Evolutionary conservation across 2,797 vertebrate species (phyloP), one percentile per base, ranked within the genome.

Genomic region (Acipenser transmontanus): DNA sequence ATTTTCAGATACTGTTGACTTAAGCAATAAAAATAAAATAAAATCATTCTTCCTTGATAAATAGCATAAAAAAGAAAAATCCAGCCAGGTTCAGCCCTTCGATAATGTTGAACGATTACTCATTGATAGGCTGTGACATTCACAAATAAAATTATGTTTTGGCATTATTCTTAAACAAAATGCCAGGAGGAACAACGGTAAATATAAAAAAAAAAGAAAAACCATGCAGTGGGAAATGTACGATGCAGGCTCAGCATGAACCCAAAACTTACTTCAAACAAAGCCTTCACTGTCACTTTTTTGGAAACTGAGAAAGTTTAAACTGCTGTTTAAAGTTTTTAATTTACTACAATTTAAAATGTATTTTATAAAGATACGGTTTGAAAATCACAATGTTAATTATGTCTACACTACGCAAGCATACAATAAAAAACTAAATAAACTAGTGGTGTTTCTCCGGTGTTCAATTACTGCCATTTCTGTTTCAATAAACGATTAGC

Each of bases 1-100:
- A 70, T 79, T 74, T 73, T 74, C 69, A 77, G 71, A 77, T 69
- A 63, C 54, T 72, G 70, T 78, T 76, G 74, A 80, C 0, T 3
- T 59, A 73, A 76, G 65, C 60, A 79, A 68, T 75, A 76, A 71
- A 71, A 65, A 69, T 59, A 72, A 69, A 69, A 70, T 66, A 67
- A 70, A 66, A 73, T 20, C 47, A 64, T 1, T 20, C 59, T 70
- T 73, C 71, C 66, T 4, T 70, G 59, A 76, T 72, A 75, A 78
- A 77, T 11, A 65, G 66, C 69, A 34, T 0, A 1, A 50, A 74
- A 68, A 20, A 66, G 62, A 76, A 74, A 71, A 65, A 61, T 59
- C 64, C 65, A 65, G 34, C 65, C 65, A 65, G 34, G 60, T 64
- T 62, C 17, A 59, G 68, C 62, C 64, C 72, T 77, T 74, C 54